Conservation (phyloP, 1,140 invertebrate genomes). For the Phymastichus coffea region DNA sequence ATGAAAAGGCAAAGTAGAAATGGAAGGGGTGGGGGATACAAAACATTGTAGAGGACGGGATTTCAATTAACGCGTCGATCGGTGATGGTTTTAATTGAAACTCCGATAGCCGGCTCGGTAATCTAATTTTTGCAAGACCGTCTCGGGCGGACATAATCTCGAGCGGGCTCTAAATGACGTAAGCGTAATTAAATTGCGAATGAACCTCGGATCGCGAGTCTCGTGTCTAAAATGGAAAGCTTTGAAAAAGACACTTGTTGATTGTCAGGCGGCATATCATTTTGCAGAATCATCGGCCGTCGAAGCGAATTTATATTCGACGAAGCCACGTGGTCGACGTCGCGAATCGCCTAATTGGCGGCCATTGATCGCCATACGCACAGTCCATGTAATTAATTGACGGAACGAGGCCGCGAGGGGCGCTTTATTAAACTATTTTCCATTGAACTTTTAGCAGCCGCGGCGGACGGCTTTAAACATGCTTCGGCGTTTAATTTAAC, state of each 20-base stretch:
- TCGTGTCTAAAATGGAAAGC: not conserved
- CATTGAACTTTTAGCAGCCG: slow-evolving; percentile 1
- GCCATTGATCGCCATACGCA: no score
- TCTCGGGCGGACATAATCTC: no score
- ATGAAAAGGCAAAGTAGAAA: not conserved
- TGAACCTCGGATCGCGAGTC: not conserved
- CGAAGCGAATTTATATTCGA: no score
- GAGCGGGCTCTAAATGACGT: not conserved
- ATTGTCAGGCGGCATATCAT: not conserved
- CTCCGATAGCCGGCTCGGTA: slow-evolving; percentile 5
- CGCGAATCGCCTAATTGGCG: no score
- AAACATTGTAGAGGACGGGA: not conserved
- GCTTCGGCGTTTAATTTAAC: slow-evolving; percentile 11
- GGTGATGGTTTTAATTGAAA: slow-evolving; percentile 15
- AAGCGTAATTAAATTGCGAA: not conserved
- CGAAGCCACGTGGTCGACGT: no score
- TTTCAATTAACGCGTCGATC: slow-evolving; percentile 19
- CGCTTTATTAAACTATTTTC: slow-evolving; percentile 9
- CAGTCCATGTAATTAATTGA: slow-evolving; percentile 22
- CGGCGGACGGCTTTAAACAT: not conserved
- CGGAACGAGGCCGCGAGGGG: not conserved
- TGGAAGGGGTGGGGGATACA: not conserved
- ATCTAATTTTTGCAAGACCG: slow-evolving; percentile 30
- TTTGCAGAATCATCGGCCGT: not conserved
- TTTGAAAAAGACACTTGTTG: not conserved